Evolutionary conservation across 2,113 vertebrate genomes (phyloP), one percentile per base, ranked within the genome.

Genomic region (Atlantisia rogersi): DNA sequence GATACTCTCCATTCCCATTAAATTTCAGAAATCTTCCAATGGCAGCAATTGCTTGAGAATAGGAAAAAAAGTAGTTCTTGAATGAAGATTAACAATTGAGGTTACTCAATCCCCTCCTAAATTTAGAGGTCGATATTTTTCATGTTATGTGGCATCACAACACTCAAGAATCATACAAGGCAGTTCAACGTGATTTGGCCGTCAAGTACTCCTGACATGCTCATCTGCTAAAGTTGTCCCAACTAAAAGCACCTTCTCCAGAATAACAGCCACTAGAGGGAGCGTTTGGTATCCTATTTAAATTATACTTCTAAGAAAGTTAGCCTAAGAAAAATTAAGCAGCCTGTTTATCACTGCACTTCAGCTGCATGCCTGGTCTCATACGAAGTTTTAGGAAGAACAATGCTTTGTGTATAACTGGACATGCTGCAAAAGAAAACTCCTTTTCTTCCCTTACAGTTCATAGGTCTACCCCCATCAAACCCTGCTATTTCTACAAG

Each of bases 381-480:
- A 39, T 9, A 7, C 12, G 46, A 88, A 82, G 28, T 42, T 85
- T 90, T 19, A 67, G n/a, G 48, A 68, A 73, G n/a, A 85, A 35
- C 15, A 65, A 42, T 11, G 7, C 6, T 76, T 80, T 80, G 35
- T 32, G 15, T 42, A 20, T 32, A 77, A 58, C 7, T 3, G 3
- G 70, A 76, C 14, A n/a, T 14, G 70, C 3, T 16, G 25, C 63
- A 90, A 77, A 93, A 88, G 28, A 21, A 65, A 92, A 68, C 3
- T 13, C 15, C 20, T 2, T 0, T 0, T 40, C 31, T 71, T 31
- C 69, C 12, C 32, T 63, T 31, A 29, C 28, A 55, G 0, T 62
- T 53, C 31, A 39, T 22, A 87, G 15, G 68, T 59, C 39, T 55
- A 64, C 5, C 10, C 26, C 25, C 44, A 81, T 8, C 17, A 84